Conservation (phyloP, 2,113 vertebrate genomes). For the Chinchilla lanigera region DNA sequence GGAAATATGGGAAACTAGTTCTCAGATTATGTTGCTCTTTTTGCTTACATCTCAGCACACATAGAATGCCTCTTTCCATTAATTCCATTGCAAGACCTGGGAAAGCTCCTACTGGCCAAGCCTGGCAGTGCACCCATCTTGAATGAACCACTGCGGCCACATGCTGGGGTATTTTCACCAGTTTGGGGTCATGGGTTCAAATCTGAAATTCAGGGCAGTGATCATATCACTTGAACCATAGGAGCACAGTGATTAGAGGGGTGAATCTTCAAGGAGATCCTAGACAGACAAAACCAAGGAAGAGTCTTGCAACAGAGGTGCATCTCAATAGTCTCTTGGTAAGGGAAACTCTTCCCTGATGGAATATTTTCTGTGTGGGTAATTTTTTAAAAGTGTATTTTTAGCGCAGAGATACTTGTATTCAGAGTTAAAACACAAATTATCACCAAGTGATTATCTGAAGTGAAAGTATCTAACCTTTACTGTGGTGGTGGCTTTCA, state of each 20-base stretch:
- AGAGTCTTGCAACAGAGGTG: neutral
- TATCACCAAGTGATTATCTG: neutral
- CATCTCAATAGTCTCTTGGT: neutral
- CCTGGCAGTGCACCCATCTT: neutral
- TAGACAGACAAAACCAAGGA: neutral
- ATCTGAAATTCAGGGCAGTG: neutral
- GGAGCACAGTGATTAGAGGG: neutral
- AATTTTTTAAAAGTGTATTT: constrained; percentile 6
- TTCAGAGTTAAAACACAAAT: constrained; percentile 47
- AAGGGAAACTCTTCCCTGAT: neutral
- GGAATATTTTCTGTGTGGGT: neutral
- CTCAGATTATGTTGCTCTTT: neutral
- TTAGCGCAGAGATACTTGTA: neutral
- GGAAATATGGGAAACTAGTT: constrained; percentile 12
- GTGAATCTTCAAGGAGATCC: neutral
- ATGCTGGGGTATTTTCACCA: neutral
- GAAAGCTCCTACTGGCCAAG: neutral
- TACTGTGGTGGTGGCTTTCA: neutral
- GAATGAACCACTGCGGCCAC: neutral
- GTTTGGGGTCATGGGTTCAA: neutral
- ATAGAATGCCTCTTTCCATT: neutral
- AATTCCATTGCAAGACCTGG: neutral
- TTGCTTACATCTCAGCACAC: neutral
- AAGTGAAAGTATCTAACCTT: constrained; percentile 60
- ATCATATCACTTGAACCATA: neutral